Percentiles rank a stretch among this genome's conserved stretches.
These are phyloP conservation scores for Pipistrellus pygmaeus DNA, from an alignment of 2,797 vertebrate species.

Conservation along the genomic window DNA sequence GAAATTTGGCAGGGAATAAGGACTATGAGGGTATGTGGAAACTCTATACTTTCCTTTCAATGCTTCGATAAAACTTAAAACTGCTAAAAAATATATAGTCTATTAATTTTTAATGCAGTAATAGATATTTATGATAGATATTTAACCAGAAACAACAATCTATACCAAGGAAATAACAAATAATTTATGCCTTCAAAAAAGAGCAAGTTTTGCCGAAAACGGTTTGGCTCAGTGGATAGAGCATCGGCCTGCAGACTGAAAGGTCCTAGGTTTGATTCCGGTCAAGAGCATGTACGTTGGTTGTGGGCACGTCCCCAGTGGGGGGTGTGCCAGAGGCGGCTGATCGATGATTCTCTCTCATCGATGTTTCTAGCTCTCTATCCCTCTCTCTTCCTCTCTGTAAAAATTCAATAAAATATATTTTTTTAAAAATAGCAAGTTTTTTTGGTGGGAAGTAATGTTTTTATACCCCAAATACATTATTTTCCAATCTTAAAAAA, in stretches of 20 bases:
- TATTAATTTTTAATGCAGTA: background rate
- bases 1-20: background rate
- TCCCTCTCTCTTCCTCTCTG: too few species aligned
- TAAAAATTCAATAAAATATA: too few species aligned
- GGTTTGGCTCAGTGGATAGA: too few species aligned
- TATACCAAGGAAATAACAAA: background rate
- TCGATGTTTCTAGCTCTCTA: too few species aligned
- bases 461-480: background rate
- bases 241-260: too few species aligned
- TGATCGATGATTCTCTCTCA: too few species aligned
- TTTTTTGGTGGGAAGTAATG: background rate
- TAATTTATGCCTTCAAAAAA: background rate
- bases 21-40: background rate
- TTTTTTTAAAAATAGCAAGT: background rate
- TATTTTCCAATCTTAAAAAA: background rate
- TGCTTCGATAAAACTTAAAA: background rate
- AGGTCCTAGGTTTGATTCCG: too few species aligned
- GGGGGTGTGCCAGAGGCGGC: too few species aligned
- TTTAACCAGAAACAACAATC: background rate
- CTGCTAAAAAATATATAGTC: background rate
- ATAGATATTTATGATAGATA: background rate
- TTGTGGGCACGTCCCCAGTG: too few species aligned
- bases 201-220: too few species aligned
- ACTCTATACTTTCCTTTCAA: background rate
- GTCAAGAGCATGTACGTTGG: too few species aligned